Conservation (phyloP, 2,113 vertebrate genomes). For the Clarias batrachus region DNA sequence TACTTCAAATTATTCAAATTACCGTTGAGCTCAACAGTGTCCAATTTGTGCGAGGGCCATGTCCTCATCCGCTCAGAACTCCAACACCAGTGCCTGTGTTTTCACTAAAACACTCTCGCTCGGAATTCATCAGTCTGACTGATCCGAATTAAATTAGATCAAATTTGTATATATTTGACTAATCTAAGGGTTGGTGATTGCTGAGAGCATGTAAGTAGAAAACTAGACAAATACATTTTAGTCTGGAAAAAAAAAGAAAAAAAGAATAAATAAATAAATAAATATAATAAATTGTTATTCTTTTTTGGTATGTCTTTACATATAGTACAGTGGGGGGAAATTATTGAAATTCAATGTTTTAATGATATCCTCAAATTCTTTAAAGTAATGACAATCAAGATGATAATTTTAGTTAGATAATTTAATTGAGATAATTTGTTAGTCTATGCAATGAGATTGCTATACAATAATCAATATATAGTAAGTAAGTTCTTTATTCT, state of each 20-base stretch:
- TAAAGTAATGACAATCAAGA: too few relatives aligned
- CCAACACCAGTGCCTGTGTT: not conserved
- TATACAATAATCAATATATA: too few relatives aligned
- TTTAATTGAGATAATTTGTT: too few relatives aligned
- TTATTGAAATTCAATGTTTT: too few relatives aligned
- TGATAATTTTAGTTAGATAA: too few relatives aligned
- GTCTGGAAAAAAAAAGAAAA: too few relatives aligned
- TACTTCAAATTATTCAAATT: not conserved
- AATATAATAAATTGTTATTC: too few relatives aligned
- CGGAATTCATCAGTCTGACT: not conserved
- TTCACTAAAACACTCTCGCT: not conserved
- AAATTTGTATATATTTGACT: not conserved
- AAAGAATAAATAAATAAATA: too few relatives aligned
- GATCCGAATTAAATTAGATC: not conserved
- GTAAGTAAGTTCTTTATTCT: too few relatives aligned
- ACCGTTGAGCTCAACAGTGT: not conserved
- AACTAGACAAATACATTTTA: not conserved
- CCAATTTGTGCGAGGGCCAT: not conserved
- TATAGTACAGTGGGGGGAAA: not conserved
- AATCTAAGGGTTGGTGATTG: not conserved
- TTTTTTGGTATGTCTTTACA: not conserved
- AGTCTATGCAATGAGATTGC: too few relatives aligned
- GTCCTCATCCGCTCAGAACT: not conserved
- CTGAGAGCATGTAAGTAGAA: not conserved
- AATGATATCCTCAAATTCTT: too few relatives aligned